Percentiles rank a stretch among this genome's conserved stretches.
Evolutionary conservation across 53 echinoderm and acorn worm genomes (phyloP).

Genomic region (Temnopleurus reevesii): DNA sequence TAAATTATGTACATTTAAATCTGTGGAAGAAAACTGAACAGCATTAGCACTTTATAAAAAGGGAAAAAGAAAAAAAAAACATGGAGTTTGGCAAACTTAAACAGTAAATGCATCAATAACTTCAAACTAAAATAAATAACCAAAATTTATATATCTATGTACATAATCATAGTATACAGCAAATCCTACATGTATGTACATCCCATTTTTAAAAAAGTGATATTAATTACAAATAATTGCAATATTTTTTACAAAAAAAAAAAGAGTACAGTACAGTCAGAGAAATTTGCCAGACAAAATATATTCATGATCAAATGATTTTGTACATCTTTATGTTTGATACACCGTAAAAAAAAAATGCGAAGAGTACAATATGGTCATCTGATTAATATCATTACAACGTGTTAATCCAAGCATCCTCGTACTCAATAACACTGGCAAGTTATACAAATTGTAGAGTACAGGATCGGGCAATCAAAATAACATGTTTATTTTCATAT

Average conservation of each 20-base stretch:
- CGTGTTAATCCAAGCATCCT: not conserved
- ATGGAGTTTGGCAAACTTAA: conserved; percentile 44
- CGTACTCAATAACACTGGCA: not conserved
- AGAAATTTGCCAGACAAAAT: not conserved
- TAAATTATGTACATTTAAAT: not conserved
- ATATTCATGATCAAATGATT: not conserved
- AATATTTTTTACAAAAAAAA: conserved; percentile 42
- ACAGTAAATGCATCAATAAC: not conserved
- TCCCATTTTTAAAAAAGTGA: not conserved
- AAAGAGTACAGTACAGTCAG: conserved; percentile 7
- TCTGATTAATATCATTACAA: not conserved
- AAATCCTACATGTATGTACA: not conserved
- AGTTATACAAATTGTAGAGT: not conserved
- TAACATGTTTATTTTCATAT: not conserved
- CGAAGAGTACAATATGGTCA: not conserved
- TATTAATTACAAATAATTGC: not conserved
- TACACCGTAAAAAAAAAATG: not conserved
- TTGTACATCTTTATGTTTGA: not conserved
- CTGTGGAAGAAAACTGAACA: not conserved
- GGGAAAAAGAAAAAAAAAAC: not conserved
- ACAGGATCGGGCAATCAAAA: not conserved
- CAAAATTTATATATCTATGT: conserved; percentile 49
- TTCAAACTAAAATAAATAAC: conserved; percentile 48
- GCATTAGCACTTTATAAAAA: conserved; percentile 25
- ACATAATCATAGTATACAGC: conserved; percentile 45